Conservation (phyloP, 2,113 vertebrate species). For the Chroicocephalus ridibundus region DNA sequence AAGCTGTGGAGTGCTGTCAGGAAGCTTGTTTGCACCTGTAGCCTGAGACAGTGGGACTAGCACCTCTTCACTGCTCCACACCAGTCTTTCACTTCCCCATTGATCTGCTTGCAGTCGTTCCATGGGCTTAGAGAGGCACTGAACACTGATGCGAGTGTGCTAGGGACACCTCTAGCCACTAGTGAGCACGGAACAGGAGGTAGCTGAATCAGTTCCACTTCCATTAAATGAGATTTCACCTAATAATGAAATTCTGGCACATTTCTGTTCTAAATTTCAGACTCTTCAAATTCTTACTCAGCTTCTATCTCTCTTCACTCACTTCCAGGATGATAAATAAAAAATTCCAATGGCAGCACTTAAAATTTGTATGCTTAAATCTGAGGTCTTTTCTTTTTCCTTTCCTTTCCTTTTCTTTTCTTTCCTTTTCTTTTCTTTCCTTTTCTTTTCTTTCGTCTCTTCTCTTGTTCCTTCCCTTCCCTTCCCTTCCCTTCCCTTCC, state of each 20-base stretch:
- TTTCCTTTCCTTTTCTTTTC: too few relatives aligned
- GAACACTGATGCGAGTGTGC: background rate
- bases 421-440: too few relatives aligned
- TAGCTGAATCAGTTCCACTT: background rate
- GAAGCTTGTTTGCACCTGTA: background rate
- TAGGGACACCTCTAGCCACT: background rate
- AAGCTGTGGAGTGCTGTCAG: background rate
- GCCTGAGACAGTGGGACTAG: background rate
- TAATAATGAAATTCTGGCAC: background rate
- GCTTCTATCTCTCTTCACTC: background rate
- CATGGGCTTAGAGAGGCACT: background rate
- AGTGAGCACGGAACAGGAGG: background rate
- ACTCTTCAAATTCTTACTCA: background rate
- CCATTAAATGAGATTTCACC: background rate
- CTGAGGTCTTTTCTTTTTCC: background rate
- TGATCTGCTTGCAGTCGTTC: background rate
- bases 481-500: too few relatives aligned
- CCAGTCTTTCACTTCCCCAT: rapidly evolving
- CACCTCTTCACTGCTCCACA: background rate
- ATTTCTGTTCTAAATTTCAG: background rate
- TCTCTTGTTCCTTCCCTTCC: too few relatives aligned
- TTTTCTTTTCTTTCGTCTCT: too few relatives aligned
- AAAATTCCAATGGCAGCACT: background rate
- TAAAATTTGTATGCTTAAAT: background rate
- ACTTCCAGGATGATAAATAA: background rate